Evolutionary conservation across 2,888 invertebrate species (phyloP), one percentile per base, ranked within the genome.

Genomic region (Cheilosia vernalis): DNA sequence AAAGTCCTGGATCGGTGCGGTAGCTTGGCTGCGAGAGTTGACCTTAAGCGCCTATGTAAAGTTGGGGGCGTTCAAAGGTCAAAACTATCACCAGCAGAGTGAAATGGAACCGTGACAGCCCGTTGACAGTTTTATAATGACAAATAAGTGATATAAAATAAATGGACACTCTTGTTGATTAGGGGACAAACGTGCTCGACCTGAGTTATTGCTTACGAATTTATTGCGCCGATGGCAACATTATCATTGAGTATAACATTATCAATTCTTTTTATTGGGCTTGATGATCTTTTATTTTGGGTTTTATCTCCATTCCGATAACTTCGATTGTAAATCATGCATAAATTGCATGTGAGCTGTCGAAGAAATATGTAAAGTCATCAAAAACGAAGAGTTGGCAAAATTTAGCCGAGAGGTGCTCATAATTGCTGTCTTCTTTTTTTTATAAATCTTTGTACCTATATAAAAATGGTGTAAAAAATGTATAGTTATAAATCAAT

Each of bases 51-150:
- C 9, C 13, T 42, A n/a, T n/a, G n/a, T n/a, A 5, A 30, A 15
- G 21, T 21, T 10, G 21, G 44, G 55, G 37, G 61, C 49, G 51
- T 30, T 60, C 19, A 24, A 40, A 17, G 60, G 67, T 61, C 19
- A 27, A 53, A 37, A 21, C 37, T 58, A 60, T 67, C 58, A 64
- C 15, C 17, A 60, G 13, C 44, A 40, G 2, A n/a, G 24, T 60
- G 42, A 44, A 55, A 30, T 79, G 60, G 51, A 47, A 27, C 60
- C 33, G 6, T 81, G 85, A 81, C 81, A 77, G 70, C 47, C 44
- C 6, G 72, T 51, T 81, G 85, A 77, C 85, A 85, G 70, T 33
- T 81, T 72, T 77, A 77, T 80, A 49, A 58, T 77, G 76, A 81
- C 81, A 85, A 72, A 81, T 61, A 63, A 61, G 51, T 76, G 66